A percentile compares a stretch with the other conserved stretches of the same genome.
phyloP scores from a whole-genome alignment of 1,140 invertebrate species.

The Dinoponera quadriceps region DNA sequence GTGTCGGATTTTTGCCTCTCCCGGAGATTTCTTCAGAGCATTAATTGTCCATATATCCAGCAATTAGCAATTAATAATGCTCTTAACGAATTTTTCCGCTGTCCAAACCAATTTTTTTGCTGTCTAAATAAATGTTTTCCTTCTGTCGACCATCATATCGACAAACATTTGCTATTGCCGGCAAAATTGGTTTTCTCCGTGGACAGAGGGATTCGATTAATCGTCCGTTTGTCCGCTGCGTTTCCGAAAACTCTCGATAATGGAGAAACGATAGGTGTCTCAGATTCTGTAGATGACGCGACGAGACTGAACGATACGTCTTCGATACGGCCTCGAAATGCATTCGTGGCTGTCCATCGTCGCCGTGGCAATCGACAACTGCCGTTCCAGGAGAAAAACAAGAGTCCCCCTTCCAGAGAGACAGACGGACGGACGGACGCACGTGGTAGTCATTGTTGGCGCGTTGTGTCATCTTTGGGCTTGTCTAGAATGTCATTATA shows the following conservation, averaged over 20 bases:
- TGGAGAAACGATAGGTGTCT: not conserved
- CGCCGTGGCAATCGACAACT: slow-evolving; percentile 24
- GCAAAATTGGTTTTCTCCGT: too few relatives aligned
- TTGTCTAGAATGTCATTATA: slow-evolving; percentile 72
- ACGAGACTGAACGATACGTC: slow-evolving; percentile 3
- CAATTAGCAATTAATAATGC: too few relatives aligned
- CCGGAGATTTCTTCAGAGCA: too few relatives aligned
- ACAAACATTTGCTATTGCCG: too few relatives aligned
- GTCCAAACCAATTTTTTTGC: too few relatives aligned
- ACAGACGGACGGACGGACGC: not conserved
- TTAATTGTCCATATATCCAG: too few relatives aligned
- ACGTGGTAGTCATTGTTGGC: slow-evolving; percentile 64
- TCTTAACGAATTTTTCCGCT: too few relatives aligned
- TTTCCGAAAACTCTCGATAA: not conserved
- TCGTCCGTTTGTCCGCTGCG: not conserved
- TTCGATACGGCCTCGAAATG: slow-evolving; percentile 44
- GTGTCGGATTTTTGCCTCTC: too few relatives aligned
- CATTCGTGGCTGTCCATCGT: slow-evolving; percentile 16
- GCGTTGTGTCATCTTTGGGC: slow-evolving; percentile 74
- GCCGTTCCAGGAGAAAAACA: slow-evolving; percentile 30
- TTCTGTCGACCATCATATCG: too few relatives aligned
- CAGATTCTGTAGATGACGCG: not conserved
- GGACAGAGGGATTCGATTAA: too few relatives aligned
- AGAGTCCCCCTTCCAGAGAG: not conserved
- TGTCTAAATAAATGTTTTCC: too few relatives aligned